Conservation (phyloP, 92 coral and sea anemone genomes). For the Epizoanthus fatuus region DNA sequence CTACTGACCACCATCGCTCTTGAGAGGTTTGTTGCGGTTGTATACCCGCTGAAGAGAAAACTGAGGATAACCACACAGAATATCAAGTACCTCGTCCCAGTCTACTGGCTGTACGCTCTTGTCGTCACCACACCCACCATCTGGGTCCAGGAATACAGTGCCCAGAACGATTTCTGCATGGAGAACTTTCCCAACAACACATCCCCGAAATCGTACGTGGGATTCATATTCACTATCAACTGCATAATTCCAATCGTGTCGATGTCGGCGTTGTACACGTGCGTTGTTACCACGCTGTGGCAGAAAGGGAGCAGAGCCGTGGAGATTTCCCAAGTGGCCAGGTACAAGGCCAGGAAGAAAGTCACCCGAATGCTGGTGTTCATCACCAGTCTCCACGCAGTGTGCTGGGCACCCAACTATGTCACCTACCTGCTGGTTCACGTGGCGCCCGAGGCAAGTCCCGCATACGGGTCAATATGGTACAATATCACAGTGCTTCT, state of each 20-base stretch:
- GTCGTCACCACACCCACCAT: slow-evolving; percentile 70
- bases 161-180: slow-evolving; percentile 63
- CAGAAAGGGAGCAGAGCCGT: slow-evolving; percentile 54
- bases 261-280: slow-evolving; percentile 69
- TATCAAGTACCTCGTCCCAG: slow-evolving; percentile 55
- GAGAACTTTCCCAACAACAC: slow-evolving; percentile 70
- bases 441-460: slow-evolving; percentile 61
- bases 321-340: slow-evolving; percentile 69
- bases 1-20: slow-evolving; percentile 73
- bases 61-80: slow-evolving; percentile 63
- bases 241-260: slow-evolving; percentile 67
- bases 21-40: slow-evolving; percentile 78
- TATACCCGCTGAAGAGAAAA: slow-evolving; percentile 61
- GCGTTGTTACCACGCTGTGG: slow-evolving; percentile 75
- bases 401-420: slow-evolving; percentile 88
- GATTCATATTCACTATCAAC: slow-evolving; percentile 68
- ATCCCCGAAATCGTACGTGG: slow-evolving; percentile 63
- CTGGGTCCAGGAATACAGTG: slow-evolving; percentile 61
- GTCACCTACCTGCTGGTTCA: slow-evolving; percentile 75
- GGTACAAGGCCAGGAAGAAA: slow-evolving; percentile 78
- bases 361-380: slow-evolving; percentile 79
- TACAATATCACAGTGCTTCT: slow-evolving; percentile 83
- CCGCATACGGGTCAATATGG: slow-evolving; percentile 77
- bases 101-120: slow-evolving; percentile 73
- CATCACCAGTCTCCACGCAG: slow-evolving; percentile 68